A percentile compares a stretch with the other conserved stretches of the same genome.
Conservation (phyloP, 2,888 invertebrate genomes). For the Bombylius discolor region DNA sequence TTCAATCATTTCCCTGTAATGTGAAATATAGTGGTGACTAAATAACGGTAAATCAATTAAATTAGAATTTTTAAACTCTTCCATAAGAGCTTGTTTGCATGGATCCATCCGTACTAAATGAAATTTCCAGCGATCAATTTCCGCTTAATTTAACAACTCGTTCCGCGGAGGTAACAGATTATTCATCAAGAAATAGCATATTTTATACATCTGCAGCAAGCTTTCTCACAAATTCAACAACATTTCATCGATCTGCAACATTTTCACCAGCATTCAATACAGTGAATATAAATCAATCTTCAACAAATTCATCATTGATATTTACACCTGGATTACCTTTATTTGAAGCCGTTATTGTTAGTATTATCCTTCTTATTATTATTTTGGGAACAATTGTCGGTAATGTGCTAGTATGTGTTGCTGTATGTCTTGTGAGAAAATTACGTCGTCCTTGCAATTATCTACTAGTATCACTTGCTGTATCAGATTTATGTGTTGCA, state of each 20-base stretch:
- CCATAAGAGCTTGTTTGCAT: constrained; percentile 10
- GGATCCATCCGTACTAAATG: constrained; percentile 15
- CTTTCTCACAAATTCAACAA: constrained; percentile 1
- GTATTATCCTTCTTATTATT: constrained; percentile 57
- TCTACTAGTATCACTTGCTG: constrained; percentile 84
- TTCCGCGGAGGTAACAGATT: constrained; percentile 7
- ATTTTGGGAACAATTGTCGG: constrained; percentile 72
- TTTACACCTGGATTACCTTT: constrained; percentile 18
- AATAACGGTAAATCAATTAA: too few relatives aligned
- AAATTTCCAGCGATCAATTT: constrained; percentile 11
- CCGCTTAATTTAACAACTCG: constrained; percentile 9
- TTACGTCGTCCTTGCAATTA: constrained; percentile 83
- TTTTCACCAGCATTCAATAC: constrained; percentile 2
- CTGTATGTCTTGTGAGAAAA: constrained; percentile 87
- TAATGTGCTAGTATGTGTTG: constrained; percentile 88
- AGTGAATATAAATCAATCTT: background rate
- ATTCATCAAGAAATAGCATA: constrained; percentile 5
- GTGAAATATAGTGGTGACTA: too few relatives aligned
- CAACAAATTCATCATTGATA: background rate
- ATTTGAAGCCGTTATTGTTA: constrained; percentile 50
- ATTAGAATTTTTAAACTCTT: too few relatives aligned
- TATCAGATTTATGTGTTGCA: constrained; percentile 93
- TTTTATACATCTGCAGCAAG: constrained; percentile 1
- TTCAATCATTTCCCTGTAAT: too few relatives aligned
- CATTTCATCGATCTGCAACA: constrained; percentile 1